phyloP scores from a whole-genome alignment of 2,797 vertebrate species.

The Carduelis carduelis region DNA sequence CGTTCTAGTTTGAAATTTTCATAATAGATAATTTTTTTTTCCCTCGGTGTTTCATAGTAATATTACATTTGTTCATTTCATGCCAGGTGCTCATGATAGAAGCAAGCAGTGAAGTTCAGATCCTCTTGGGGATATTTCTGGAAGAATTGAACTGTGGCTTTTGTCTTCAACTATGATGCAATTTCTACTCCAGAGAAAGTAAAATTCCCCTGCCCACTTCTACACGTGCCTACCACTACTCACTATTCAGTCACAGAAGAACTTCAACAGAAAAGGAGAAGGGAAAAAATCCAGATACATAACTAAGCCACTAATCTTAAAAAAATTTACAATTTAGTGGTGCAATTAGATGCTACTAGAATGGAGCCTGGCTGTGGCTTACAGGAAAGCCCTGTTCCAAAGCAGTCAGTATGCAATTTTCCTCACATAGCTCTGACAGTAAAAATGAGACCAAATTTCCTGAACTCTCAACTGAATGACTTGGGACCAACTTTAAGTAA shows the following conservation, averaged over 20 bases:
- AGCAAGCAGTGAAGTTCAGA: neutral
- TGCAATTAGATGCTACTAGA: neutral
- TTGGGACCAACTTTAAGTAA: neutral
- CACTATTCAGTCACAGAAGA: neutral
- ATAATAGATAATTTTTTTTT: neutral
- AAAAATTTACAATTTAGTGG: neutral
- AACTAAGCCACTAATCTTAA: neutral
- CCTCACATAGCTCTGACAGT: neutral
- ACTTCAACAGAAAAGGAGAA: neutral
- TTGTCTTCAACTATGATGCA: neutral
- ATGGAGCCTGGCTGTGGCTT: neutral
- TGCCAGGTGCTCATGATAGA: neutral
- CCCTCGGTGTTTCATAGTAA: neutral
- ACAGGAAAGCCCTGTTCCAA: neutral
- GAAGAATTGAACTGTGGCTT: neutral
- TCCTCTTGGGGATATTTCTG: neutral
- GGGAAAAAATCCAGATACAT: neutral
- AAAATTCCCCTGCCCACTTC: neutral
- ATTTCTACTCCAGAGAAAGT: neutral
- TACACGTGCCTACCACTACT: neutral
- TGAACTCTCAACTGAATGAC: neutral
- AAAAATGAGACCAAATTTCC: neutral
- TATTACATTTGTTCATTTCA: neutral
- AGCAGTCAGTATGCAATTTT: neutral
- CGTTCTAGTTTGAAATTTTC: neutral